Evolutionary conservation across 2,113 vertebrate genomes (phyloP), one percentile per base, ranked within the genome.

Genomic region (Hypocryptadius cinnamomeus): DNA sequence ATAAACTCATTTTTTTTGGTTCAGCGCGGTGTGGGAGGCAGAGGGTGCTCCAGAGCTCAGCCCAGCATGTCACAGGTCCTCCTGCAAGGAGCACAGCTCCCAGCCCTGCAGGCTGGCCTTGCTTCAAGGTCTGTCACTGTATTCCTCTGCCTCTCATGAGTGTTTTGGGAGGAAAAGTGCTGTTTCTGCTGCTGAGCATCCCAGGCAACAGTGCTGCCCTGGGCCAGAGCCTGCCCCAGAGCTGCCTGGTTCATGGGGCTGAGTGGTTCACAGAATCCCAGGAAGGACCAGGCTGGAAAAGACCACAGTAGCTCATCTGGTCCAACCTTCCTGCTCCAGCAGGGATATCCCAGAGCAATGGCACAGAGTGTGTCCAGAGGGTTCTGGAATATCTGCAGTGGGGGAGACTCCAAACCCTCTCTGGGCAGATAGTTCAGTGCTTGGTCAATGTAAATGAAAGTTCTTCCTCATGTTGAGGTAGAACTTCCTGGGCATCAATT

Each of bases 31-130:
- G 4, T 59, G 74, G 82, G 88, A 85, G 74, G 70, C 3, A 5
- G 50, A 68, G 85, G 73, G 42, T 53, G 69, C 47, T 59, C 48
- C 14, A 1, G 18, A 65, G 73, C 40, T 57, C 84, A 65, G 60
- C 69, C 64, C 1, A 0, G 3, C 0, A 3, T 39, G 40, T 57
- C 37, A 5, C 50, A 22, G 65, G 15, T 42, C 37, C 30, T 56
- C 17, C 71, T 69, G 87, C 64, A 84, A 76, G 77, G 89, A 89
- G 57, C 74, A 20, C 23, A 30, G 53, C 77, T 68, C 87, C 53
- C 63, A 72, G 45, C 76, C 63, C 48, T 69, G 71, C 1, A 0
- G 27, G 40, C 73, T 84, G 64, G 45, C 69, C 65, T 65, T 18
- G 0, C 76, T 69, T 90, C 72, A n/a, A 42, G 42, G 47, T 61